These are phyloP conservation scores for Lasioglossum albipes DNA, from an alignment of 1,140 invertebrate genomes.

Conservation along the genomic window DNA sequence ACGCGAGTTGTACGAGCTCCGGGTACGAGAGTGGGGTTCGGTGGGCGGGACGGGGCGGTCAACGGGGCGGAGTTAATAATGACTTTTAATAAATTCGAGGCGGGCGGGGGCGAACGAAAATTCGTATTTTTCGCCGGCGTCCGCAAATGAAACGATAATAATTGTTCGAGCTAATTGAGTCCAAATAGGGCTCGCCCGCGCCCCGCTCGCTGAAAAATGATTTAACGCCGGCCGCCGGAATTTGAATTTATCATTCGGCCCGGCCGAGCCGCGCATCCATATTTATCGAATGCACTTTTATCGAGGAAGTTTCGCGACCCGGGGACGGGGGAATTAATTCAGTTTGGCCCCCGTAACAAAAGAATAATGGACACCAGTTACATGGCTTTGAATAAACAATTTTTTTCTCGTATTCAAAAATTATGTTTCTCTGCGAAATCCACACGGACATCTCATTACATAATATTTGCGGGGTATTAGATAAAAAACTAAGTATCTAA, in stretches of 20 bases:
- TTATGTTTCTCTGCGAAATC: too few species aligned
- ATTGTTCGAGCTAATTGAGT: slow-evolving; percentile 41
- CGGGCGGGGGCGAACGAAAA: neutral
- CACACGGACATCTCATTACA: too few species aligned
- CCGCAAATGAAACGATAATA: slow-evolving; percentile 33
- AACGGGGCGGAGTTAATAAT: slow-evolving; percentile 4
- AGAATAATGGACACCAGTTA: slow-evolving; percentile 32
- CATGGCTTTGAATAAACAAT: too few species aligned
- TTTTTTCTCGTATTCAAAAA: too few species aligned
- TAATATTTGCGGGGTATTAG: too few species aligned
- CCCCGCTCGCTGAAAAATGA: slow-evolving; percentile 27
- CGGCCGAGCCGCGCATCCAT: slow-evolving; percentile 23
- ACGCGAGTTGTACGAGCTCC: neutral
- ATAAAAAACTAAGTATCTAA: too few species aligned
- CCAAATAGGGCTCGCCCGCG: slow-evolving; percentile 19
- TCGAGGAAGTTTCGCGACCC: slow-evolving; percentile 35
- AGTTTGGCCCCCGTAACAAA: slow-evolving; percentile 39
- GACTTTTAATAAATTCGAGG: slow-evolving; percentile 30
- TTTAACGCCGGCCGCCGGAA: slow-evolving; percentile 6
- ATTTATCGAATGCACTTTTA: slow-evolving; percentile 42
- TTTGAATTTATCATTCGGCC: slow-evolving; percentile 45
- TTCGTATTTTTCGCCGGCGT: slow-evolving; percentile 24
- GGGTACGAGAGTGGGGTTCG: too few species aligned
- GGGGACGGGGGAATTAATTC: slow-evolving; percentile 34
- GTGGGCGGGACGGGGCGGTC: neutral